Evolutionary conservation across 2,113 vertebrate species (phyloP).

Genomic region (Actenoides lindsayi): DNA sequence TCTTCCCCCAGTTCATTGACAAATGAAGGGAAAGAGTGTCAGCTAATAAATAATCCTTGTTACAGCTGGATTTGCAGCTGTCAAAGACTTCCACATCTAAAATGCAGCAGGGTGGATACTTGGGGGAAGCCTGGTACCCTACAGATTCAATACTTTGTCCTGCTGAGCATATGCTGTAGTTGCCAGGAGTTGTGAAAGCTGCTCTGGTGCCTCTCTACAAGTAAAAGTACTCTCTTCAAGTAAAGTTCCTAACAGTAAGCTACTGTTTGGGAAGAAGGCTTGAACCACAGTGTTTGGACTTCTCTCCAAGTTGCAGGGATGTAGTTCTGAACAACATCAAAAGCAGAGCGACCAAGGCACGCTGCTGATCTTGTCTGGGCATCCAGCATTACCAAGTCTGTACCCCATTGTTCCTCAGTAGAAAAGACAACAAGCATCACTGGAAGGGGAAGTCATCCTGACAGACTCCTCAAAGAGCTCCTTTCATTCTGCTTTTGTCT

Average conservation of each 20-base stretch:
- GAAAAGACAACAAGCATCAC: neutral
- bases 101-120: accelerated
- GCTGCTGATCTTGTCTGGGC: neutral
- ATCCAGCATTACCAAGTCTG: neutral
- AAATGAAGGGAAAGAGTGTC: neutral
- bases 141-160: neutral
- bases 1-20: neutral
- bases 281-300: neutral
- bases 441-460: neutral
- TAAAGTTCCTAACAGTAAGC: neutral
- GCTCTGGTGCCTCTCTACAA: neutral
- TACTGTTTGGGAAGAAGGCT: neutral
- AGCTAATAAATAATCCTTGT: neutral
- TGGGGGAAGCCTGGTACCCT: neutral
- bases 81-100: neutral
- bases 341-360: neutral
- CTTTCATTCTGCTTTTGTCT: neutral
- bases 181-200: neutral
- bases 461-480: neutral
- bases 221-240: neutral
- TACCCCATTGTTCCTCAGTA: neutral
- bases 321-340: neutral
- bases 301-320: neutral
- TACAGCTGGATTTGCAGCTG: neutral
- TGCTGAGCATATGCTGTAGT: neutral